Evolutionary conservation across 2,888 invertebrate genomes (phyloP).

Genomic region (Nysson spinosus): DNA sequence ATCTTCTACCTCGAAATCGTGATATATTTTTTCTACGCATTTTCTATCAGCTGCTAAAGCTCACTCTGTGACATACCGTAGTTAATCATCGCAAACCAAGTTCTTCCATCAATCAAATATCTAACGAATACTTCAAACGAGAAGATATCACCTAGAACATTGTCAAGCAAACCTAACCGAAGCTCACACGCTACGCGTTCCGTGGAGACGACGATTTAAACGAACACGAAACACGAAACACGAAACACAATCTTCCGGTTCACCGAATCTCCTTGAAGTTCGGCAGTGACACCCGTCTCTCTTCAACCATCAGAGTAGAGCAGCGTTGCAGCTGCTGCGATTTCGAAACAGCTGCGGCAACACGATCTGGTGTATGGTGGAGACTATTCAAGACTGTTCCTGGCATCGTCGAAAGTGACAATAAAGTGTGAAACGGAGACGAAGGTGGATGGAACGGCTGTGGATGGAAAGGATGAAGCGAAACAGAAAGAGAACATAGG

Average conservation of each 20-base stretch:
- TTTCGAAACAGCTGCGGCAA: slow-evolving; percentile 53
- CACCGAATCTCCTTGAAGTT: not conserved
- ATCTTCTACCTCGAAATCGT: slow-evolving; percentile 56
- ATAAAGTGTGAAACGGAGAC: slow-evolving; percentile 9
- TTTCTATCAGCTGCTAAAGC: slow-evolving; percentile 34
- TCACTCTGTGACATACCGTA: not conserved
- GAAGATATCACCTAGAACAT: no score
- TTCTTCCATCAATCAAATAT: slow-evolving; percentile 23
- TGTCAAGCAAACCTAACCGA: no score
- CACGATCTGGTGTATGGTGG: slow-evolving; percentile 29
- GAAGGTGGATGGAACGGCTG: slow-evolving; percentile 33
- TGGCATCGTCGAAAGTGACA: slow-evolving; percentile 48
- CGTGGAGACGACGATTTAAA: not conserved
- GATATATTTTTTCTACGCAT: slow-evolving; percentile 58
- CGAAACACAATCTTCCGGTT: not conserved
- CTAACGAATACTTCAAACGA: no score
- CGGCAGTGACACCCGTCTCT: not conserved
- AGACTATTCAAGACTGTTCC: slow-evolving; percentile 12
- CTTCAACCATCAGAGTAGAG: slow-evolving; percentile 1
- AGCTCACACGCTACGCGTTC: no score
- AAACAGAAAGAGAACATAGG: slow-evolving; percentile 20
- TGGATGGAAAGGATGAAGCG: no score
- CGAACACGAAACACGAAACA: not conserved
- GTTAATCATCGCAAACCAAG: not conserved
- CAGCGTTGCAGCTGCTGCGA: slow-evolving; percentile 46